Evolutionary conservation across 2,888 invertebrate species (phyloP).

Genomic region (Xanthorhoe designata): DNA sequence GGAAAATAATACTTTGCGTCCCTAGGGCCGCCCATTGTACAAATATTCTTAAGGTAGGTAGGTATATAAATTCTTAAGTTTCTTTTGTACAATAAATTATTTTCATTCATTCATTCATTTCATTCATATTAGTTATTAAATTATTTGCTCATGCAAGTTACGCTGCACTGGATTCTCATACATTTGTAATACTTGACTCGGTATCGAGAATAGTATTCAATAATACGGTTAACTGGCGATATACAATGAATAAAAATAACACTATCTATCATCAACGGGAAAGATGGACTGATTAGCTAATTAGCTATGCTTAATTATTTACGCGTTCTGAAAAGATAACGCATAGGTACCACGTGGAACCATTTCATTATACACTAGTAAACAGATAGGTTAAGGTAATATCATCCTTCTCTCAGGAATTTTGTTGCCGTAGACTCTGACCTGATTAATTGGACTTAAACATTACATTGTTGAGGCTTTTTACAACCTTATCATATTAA

Average conservation of each 20-base stretch:
- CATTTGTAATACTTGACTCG: no score
- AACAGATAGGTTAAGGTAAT: constrained; percentile 23
- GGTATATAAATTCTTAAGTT: no score
- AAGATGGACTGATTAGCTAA: neutral
- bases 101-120: no score
- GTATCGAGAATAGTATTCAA: no score
- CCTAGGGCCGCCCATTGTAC: no score
- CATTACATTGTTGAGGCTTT: constrained; percentile 21
- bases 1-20: no score
- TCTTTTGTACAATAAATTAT: no score
- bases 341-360: neutral
- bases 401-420: constrained; percentile 19
- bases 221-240: neutral
- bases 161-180: no score
- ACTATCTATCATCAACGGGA: neutral
- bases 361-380: constrained; percentile 1
- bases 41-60: no score
- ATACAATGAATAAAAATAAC: neutral
- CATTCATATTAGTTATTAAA: no score
- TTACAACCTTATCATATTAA: constrained; percentile 12
- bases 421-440: constrained; percentile 27
- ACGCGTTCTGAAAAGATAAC: neutral
- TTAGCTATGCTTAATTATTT: neutral
- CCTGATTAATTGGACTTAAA: constrained; percentile 25
- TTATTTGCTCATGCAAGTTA: no score